Base-by-base conservation (phyloP, 2,797 vertebrate genomes). In the Acipenser ruthenus region DNA sequence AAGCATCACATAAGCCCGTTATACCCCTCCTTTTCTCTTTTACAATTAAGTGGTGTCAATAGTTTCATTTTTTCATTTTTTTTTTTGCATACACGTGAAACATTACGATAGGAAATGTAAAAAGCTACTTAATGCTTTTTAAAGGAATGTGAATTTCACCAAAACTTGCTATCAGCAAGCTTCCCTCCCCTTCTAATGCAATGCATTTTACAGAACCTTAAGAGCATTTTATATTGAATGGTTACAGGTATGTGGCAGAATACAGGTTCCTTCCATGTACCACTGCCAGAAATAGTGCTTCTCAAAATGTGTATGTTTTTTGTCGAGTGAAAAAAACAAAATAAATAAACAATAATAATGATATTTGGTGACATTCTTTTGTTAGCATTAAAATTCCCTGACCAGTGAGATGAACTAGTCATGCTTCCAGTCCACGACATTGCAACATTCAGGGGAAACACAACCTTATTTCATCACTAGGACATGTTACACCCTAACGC, bases 31-130 rank as follows among this genome's bases (percentile, higher is more conserved):
- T 52, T 52, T 11, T 37, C 78, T 68, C 85, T 90, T 87, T 88
- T 80, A 86, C 83, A 87, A 76, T 77, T 74, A 37, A 66, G 72
- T 73, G 77, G 75, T 75, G 58, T 82, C 76, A 83, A 72, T 93
- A 93, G 92, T 92, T 89, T 90, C 89, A 90, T 77, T 78, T 18
- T 18, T 18, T n/a, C n/a, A 1, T 18, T 18, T 80, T 90, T 77
- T 77, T 83, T 79, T 82, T 90, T 93, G 88, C 93, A 94, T 94
- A 95, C 88, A 94, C 93, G 92, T 87, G 79, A 92, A 91, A 81
- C 71, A 73, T 74, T 70, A 68, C 78, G 78, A 75, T 80, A 90
- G 83, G 80, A 90, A 89, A 91, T 92, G 84, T 84, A 90, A 74
- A 86, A 89, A 96, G 86, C 84, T 87, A 88, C 79, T 79, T 68